Evolutionary conservation across 1,140 invertebrate genomes (phyloP), one percentile per base, ranked within the genome.

Genomic region (Trichogramma pretiosum): DNA sequence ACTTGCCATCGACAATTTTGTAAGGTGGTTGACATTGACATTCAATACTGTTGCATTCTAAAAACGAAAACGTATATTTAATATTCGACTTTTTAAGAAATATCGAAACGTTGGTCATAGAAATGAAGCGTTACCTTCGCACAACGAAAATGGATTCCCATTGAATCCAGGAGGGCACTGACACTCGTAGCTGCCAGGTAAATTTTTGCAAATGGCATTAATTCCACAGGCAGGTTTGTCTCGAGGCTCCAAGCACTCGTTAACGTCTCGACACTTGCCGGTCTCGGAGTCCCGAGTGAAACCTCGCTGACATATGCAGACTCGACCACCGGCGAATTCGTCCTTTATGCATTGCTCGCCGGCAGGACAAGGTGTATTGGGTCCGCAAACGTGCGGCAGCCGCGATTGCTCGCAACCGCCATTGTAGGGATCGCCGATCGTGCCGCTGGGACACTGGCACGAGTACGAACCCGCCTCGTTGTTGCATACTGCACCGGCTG

Each of bases 111-210:
- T n/a, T n/a, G n/a, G n/a, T n/a, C n/a, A n/a, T n/a, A n/a, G n/a
- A n/a, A n/a, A n/a, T n/a, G 24, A 28, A 11, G 24, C 24, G 24
- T 28, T 68, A 78, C 77, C 74, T 70, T 90, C 83, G 65, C 89
- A 93, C 50, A 84, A 73, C 13, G 80, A 77, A 61, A 88, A 92
- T 7, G 89, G 88, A 71, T 92, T 91, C n/a, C 89, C 89, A 58
- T 85, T 85, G 59, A 85, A 91, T 8, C 86, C 86, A 24, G 80
- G 70, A 1, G 89, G 87, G 61, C 91, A 95, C 57, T 88, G 85
- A 59, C 90, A 94, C 68, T 92, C 89, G 61, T 93, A 95, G 60
- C 88, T 90, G n/a, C 91, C 91, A 0, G 89, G 89, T 32, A 93
- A 67, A 70, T 95, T 95, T 68, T 90, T 92, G 62, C 91, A 94